Conservation (phyloP, 2,797 vertebrate genomes). For the Oreochromis mossambicus region DNA sequence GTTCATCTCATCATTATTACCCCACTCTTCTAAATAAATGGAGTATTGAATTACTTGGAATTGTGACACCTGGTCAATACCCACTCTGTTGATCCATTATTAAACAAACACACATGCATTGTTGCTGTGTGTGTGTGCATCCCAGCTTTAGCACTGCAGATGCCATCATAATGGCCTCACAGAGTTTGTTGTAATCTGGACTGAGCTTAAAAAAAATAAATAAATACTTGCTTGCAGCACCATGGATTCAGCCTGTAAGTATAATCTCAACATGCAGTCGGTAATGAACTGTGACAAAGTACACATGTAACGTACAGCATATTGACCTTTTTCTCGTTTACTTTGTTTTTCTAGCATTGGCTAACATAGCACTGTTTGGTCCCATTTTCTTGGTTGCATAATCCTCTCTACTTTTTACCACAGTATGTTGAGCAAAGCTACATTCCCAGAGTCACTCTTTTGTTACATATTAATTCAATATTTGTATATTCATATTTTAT, state of each 20-base stretch:
- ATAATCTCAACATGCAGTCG: not conserved
- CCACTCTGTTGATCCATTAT: not conserved
- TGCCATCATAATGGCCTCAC: not conserved
- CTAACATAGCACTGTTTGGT: not conserved
- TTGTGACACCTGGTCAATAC: not conserved
- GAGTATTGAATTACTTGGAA: not conserved
- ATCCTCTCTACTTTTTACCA: not conserved
- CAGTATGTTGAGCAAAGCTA: not conserved
- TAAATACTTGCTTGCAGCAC: not conserved
- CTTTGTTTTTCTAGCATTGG: not conserved
- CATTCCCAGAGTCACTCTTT: slow-evolving; percentile 11
- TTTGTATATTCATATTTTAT: slow-evolving; percentile 47
- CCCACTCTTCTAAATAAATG: not conserved
- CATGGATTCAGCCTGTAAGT: not conserved
- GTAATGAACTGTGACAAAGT: not conserved
- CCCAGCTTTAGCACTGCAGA: not conserved
- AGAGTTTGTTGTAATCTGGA: not conserved
- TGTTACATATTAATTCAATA: slow-evolving; percentile 25
- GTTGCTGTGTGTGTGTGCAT: not conserved
- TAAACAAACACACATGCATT: not conserved
- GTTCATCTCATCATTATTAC: not conserved
- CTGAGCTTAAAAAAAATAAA: not conserved
- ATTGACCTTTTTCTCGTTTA: not conserved
- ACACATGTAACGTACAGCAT: not conserved
- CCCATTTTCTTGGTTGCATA: not conserved